Base-by-base conservation (phyloP, 2,888 invertebrate genomes). In the Zele albiditarsus region DNA sequence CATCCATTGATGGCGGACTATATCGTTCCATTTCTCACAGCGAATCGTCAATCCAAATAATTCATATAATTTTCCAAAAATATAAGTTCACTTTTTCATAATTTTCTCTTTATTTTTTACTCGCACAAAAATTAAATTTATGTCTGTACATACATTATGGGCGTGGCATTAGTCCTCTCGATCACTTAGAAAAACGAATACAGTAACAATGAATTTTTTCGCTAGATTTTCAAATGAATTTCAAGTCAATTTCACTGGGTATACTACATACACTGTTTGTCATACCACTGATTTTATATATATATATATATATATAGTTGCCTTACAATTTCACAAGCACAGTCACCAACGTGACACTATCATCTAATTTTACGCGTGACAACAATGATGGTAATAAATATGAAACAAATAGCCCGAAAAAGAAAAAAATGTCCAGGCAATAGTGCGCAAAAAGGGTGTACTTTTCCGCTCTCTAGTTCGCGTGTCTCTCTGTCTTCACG, bases 381-480 rank as follows among this genome's bases (percentile, higher is more conserved):
- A 23, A 53, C n/a, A 53, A 20, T 8, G 10, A 8, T 53, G 20
- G 6, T 53, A 53, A 53, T 8, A 20, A 3, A 53, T 20, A 3
- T 5, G 53, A 53, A 53, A 20, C 2, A 23, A 23, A 10, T 53
- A 20, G 20, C 6, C 5, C 1, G 20, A 20, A 53, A 8, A 53
- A 53, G 3, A 20, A 53, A 53, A 20, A 20, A 53, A 73, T 67
- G 76, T 76, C 73, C 70, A 73, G 73, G 65, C 74, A 71, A 77
- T 73, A 76, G 76, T 79, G 80, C 63, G 57, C 76, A 73, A 74
- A 73, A 78, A 77, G 78, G 79, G 78, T 74, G 77, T 76, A 78
- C 73, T 67, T 68, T 76, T 75, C 74, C 79, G n/a, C 20, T 20
- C 23, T 20, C 53, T 53, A 23, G 20, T 20, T 53, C 53, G 20